Evolutionary conservation across 2,113 vertebrate genomes (phyloP).

Genomic region (Marcusenius ussheri): DNA sequence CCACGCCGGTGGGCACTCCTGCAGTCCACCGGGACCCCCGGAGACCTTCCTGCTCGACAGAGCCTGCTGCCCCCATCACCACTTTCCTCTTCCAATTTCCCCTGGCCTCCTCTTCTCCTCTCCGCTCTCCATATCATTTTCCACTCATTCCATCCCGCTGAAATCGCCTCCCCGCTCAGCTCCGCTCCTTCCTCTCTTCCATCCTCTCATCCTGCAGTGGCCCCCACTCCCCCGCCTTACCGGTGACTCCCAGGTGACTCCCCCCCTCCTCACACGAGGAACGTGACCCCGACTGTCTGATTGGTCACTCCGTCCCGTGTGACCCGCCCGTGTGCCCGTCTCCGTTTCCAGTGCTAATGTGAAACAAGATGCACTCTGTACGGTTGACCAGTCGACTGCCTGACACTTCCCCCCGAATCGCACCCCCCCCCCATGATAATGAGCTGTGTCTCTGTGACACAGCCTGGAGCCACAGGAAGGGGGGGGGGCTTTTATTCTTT

Average conservation of each 20-base stretch:
- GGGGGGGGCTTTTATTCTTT: neutral
- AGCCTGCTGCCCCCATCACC: neutral
- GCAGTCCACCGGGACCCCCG: neutral
- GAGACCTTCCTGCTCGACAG: neutral
- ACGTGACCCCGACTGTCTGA: neutral
- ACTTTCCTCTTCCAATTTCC: neutral
- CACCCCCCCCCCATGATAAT: neutral
- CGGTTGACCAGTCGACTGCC: neutral
- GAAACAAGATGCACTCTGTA: slow-evolving; percentile 30
- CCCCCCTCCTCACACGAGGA: neutral
- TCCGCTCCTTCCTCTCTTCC: neutral
- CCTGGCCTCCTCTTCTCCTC: neutral
- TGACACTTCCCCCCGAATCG: neutral
- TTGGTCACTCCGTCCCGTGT: slow-evolving; percentile 10
- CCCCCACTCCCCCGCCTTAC: slow-evolving; percentile 9
- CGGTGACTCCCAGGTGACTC: slow-evolving; percentile 32
- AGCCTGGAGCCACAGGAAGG: neutral
- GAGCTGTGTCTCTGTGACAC: neutral
- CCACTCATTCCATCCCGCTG: neutral
- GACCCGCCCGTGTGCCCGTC: neutral
- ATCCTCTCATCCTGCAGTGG: neutral
- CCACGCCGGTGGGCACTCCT: neutral
- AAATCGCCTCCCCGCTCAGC: neutral
- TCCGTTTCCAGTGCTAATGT: slow-evolving; percentile 27
- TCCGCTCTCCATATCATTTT: neutral